A percentile compares a stretch with the other conserved stretches of the same genome.
phyloP scores from a whole-genome alignment of 92 coral and sea anemone species.

The Porites rus region DNA sequence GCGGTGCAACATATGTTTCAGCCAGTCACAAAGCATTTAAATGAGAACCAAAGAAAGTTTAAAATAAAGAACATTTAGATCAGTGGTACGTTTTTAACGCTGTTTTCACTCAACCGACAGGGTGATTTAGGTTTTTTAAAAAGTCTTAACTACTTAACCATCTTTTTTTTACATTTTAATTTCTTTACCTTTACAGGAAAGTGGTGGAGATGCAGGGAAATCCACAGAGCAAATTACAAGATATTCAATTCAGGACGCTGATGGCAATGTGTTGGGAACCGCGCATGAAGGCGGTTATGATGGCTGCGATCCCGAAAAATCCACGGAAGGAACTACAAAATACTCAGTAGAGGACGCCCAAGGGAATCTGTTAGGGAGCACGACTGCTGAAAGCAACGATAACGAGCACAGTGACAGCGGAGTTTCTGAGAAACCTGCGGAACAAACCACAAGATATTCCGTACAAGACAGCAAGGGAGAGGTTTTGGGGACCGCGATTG shows the following conservation, averaged over 20 bases:
- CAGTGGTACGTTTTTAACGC: too few species aligned
- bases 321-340: not conserved
- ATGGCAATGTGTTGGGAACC: not conserved
- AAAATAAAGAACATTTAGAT: too few species aligned
- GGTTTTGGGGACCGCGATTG: conserved; percentile 29
- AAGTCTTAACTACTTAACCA: too few species aligned
- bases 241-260: not conserved
- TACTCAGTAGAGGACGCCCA: not conserved
- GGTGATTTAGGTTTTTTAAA: too few species aligned
- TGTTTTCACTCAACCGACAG: too few species aligned
- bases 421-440: conserved; percentile 9
- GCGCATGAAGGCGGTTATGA: not conserved
- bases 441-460: conserved; percentile 32
- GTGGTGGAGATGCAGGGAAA: not conserved
- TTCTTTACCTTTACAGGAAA: not conserved
- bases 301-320: not conserved
- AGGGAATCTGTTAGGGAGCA: not conserved
- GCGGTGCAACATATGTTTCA: too few species aligned
- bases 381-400: not conserved
- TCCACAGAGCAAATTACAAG: not conserved
- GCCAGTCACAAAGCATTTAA: too few species aligned
- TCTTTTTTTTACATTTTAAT: too few species aligned
- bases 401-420: not conserved
- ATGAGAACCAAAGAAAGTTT: too few species aligned
- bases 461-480: conserved; percentile 35